Conservation (phyloP, 2,888 invertebrate genomes). For the Merodon equestris region DNA sequence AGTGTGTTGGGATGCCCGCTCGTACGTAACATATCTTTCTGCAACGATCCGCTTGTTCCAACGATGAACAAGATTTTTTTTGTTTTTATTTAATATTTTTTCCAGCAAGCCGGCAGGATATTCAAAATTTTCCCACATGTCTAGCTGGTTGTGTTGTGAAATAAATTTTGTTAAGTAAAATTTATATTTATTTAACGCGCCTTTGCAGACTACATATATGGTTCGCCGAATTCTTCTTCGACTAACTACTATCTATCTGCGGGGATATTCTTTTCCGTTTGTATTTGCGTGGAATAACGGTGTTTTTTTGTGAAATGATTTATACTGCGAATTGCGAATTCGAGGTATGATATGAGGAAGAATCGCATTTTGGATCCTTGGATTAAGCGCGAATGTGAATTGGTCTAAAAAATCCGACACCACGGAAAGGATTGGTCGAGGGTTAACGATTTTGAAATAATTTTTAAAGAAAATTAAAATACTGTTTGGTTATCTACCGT, state of each 20-base stretch:
- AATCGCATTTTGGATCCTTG: slow-evolving; percentile 1
- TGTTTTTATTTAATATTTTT: not conserved
- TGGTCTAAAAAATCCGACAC: too few relatives aligned
- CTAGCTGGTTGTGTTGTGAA: slow-evolving; percentile 48
- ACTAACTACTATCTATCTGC: slow-evolving; percentile 52
- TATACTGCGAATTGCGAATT: slow-evolving; percentile 28
- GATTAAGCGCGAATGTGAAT: too few relatives aligned
- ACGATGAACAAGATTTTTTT: slow-evolving; percentile 14
- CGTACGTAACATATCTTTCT: slow-evolving; percentile 36
- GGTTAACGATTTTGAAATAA: too few relatives aligned
- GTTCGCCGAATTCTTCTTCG: slow-evolving; percentile 25
- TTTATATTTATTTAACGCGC: slow-evolving; percentile 66
- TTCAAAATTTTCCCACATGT: slow-evolving; percentile 56
- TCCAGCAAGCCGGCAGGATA: slow-evolving; percentile 8
- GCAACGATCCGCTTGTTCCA: slow-evolving; percentile 35
- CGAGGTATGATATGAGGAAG: slow-evolving; percentile 38
- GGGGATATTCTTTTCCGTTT: slow-evolving; percentile 15
- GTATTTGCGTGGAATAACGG: slow-evolving; percentile 19
- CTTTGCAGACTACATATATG: slow-evolving; percentile 14
- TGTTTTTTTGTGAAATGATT: slow-evolving; percentile 51
- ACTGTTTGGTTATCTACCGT: too few relatives aligned
- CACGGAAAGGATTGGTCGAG: too few relatives aligned
- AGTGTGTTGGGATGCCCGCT: slow-evolving; percentile 22
- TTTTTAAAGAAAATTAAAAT: too few relatives aligned
- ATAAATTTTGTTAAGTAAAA: slow-evolving; percentile 65